phyloP scores from a whole-genome alignment of 2,113 vertebrate species.

The Sphaerodactylus townsendi region DNA sequence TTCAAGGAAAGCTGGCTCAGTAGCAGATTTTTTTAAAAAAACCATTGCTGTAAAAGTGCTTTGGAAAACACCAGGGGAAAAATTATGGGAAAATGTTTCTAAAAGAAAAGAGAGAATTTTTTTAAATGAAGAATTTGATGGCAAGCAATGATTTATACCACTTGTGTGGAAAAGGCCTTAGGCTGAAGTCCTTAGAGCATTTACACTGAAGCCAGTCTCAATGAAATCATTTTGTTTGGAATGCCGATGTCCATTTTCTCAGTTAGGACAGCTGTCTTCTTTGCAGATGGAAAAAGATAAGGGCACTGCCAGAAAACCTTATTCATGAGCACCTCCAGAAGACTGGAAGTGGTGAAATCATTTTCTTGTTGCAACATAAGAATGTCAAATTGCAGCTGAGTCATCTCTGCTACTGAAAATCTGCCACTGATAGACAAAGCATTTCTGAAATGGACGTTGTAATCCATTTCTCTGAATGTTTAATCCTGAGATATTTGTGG shows the following conservation, averaged over 20 bases:
- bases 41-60: no score
- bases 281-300: fast-evolving
- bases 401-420: constrained; percentile 16
- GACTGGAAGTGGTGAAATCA: constrained; percentile 3
- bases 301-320: neutral
- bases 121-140: no score
- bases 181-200: neutral
- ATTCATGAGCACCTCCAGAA: constrained; percentile 9
- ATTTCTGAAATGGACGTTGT: constrained; percentile 17
- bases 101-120: no score
- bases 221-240: neutral
- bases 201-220: neutral
- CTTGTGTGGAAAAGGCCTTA: no score
- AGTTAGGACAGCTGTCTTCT: neutral
- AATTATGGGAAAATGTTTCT: no score
- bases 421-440: neutral
- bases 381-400: constrained; percentile 24
- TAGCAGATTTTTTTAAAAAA: no score
- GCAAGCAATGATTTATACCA: no score
- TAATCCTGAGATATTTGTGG: constrained; percentile 53
- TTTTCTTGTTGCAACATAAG: constrained; percentile 19
- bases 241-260: neutral
- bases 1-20: no score
- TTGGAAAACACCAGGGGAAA: no score
- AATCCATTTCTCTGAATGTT: constrained; percentile 41